A percentile compares a stretch with the other conserved stretches of the same genome.
phyloP scores from a whole-genome alignment of 1,140 invertebrate species.

The Lysiphlebus fabarum region DNA sequence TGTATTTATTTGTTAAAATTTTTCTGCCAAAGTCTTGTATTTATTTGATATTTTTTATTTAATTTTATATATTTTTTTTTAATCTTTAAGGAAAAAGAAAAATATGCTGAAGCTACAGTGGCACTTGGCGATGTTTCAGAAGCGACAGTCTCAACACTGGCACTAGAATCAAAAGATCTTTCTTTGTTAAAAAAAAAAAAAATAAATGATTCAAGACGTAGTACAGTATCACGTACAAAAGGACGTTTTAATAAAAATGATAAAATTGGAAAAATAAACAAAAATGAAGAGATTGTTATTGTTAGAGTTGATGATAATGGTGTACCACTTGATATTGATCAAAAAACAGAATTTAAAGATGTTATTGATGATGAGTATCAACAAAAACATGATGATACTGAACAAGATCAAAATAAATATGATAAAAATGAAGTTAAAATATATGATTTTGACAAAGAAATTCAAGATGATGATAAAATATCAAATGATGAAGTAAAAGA shows the following conservation, averaged over 20 bases:
- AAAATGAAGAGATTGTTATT: not conserved
- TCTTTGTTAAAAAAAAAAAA: constrained; percentile 13
- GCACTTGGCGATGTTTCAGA: constrained; percentile 5
- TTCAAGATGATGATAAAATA: not conserved
- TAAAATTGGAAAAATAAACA: constrained; percentile 6
- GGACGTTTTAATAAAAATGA: constrained; percentile 5
- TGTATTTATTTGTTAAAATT: not conserved
- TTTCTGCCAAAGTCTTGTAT: not conserved
- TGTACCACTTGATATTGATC: not conserved
- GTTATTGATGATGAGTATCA: too few species aligned
- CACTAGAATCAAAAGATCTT: not conserved
- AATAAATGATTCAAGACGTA: constrained; percentile 16
- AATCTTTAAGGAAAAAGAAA: constrained; percentile 24
- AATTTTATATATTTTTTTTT: not conserved
- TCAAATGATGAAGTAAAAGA: not conserved
- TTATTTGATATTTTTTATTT: constrained; percentile 1
- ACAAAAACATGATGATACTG: too few species aligned
- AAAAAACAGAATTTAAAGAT: too few species aligned
- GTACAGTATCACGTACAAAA: not conserved
- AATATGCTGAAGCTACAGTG: constrained; percentile 16
- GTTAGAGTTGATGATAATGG: not conserved
- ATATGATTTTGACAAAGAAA: not conserved
- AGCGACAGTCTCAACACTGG: constrained; percentile 1
- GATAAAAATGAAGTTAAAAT: too few species aligned
- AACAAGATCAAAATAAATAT: too few species aligned